Evolutionary conservation across 2,888 invertebrate species (phyloP).

Genomic region (Lasioglossum calceatum): DNA sequence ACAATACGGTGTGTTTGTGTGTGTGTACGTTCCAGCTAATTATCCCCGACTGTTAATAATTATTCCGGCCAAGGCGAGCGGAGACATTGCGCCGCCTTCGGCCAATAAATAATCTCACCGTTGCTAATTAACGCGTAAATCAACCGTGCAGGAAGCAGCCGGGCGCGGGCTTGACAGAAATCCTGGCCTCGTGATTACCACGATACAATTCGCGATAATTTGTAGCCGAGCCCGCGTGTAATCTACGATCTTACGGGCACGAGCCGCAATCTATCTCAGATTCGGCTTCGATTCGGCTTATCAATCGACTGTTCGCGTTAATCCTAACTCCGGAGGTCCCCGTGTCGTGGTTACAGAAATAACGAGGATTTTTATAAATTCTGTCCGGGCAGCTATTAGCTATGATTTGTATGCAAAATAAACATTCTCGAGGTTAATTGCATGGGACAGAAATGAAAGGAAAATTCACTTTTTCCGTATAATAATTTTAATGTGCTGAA

Average conservation of each 20-base stretch:
- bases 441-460: background rate
- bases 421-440: background rate
- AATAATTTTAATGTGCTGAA: too few relatives aligned
- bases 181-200: constrained; percentile 36
- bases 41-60: constrained; percentile 52
- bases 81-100: constrained; percentile 46
- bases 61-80: constrained; percentile 39
- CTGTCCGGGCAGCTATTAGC: too few relatives aligned
- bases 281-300: background rate
- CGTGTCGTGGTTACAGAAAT: background rate
- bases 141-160: constrained; percentile 37
- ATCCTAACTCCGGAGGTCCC: background rate
- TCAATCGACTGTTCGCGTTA: background rate
- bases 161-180: constrained; percentile 39
- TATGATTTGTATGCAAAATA: background rate
- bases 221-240: background rate
- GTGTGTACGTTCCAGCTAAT: constrained; percentile 41
- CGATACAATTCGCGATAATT: constrained; percentile 43
- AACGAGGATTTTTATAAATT: background rate
- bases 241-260: background rate
- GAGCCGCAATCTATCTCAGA: background rate
- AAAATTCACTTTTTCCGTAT: background rate
- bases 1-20: constrained; percentile 13
- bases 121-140: constrained; percentile 55
- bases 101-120: constrained; percentile 53